These are phyloP conservation scores for Drosophila recens DNA, from an alignment of 2,888 invertebrate genomes.

Conservation along the genomic window DNA sequence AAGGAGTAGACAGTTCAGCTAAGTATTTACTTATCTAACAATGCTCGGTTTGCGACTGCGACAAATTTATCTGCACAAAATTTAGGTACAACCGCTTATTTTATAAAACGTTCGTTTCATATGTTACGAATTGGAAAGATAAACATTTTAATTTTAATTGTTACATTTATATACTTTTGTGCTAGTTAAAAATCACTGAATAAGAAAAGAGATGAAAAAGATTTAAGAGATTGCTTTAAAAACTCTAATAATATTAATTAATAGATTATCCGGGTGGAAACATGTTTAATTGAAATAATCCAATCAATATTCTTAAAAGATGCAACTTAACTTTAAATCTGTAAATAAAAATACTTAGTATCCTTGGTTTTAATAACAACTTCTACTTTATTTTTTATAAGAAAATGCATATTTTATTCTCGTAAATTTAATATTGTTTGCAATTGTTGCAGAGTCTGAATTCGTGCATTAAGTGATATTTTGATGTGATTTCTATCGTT, in stretches of 20 bases:
- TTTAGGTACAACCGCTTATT: not conserved
- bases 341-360: not conserved
- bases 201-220: too few species aligned
- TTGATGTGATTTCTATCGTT: constrained; percentile 4
- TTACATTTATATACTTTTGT: not conserved
- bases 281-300: too few species aligned
- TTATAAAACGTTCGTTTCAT: not conserved
- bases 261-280: too few species aligned
- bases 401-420: not conserved
- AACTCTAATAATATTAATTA: too few species aligned
- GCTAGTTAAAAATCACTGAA: too few species aligned
- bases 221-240: too few species aligned
- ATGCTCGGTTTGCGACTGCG: constrained; percentile 26
- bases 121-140: not conserved
- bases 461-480: not conserved
- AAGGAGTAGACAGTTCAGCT: constrained; percentile 51
- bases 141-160: not conserved
- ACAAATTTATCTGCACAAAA: not conserved
- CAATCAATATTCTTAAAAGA: too few species aligned
- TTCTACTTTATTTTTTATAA: not conserved
- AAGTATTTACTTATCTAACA: constrained; percentile 44
- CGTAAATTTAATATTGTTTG: not conserved
- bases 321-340: not conserved
- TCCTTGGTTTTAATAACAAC: not conserved
- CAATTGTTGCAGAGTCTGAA: not conserved